Conservation (phyloP, 2,113 vertebrate genomes). For the Peromyscus maniculatus region DNA sequence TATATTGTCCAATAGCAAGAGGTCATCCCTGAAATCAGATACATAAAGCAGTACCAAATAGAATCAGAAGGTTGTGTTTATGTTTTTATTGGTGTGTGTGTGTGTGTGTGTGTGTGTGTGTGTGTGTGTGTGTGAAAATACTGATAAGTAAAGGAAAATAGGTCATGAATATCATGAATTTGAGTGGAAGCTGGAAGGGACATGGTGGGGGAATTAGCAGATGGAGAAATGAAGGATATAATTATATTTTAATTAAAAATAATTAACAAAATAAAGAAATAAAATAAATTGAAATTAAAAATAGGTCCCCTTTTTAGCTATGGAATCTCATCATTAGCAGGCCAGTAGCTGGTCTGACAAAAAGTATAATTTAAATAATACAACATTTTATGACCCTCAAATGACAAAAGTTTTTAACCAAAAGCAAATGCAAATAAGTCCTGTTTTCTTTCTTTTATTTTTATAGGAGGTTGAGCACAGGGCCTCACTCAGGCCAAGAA, state of each 20-base stretch:
- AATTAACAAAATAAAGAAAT: neutral
- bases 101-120: no score
- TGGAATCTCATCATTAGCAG: neutral
- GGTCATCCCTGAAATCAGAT: neutral
- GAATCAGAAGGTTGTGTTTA: neutral
- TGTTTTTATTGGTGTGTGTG: neutral
- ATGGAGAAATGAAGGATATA: neutral
- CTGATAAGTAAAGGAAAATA: neutral
- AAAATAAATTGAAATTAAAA: neutral
- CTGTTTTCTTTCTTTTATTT: neutral
- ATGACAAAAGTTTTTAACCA: slow-evolving; percentile 17
- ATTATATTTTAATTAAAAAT: no score
- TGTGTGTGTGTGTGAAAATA: neutral
- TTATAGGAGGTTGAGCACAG: neutral
- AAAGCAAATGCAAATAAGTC: neutral
- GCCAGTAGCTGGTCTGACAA: neutral
- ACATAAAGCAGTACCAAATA: neutral
- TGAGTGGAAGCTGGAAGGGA: neutral
- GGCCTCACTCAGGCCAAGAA: neutral
- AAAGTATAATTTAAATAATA: neutral
- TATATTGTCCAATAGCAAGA: neutral
- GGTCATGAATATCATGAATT: neutral
- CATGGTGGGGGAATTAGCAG: neutral
- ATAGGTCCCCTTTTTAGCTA: neutral
- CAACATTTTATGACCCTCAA: neutral